Base-by-base conservation (phyloP, 2,888 invertebrate species). In the Leucania comma region DNA sequence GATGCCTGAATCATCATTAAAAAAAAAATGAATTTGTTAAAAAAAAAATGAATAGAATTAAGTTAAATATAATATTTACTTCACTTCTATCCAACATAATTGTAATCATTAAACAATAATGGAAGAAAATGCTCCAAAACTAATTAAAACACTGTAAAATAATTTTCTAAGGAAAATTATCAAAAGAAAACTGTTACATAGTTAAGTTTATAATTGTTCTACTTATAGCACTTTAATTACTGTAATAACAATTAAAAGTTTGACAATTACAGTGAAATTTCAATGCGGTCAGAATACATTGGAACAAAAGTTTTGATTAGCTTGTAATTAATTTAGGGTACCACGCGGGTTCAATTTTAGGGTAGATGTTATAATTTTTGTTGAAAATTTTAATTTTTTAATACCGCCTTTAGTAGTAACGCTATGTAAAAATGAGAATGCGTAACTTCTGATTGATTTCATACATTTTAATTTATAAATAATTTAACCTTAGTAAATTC, bases 191-290 rank as follows among this genome's bases (percentile, higher is more conserved):
- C 53, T 56, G 22, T 32, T 72, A 66, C 56, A 54, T n/a, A 65
- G 65, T 61, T 20, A 50, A 67, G 29, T 57, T 22, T 29, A 53
- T 64, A 78, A 84, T 72, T 72, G 62, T 48, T 42, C 2, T 57
- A 66, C 62, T 67, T 72, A 60, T 56, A 14, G 42, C 60, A 60
- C 59, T 73, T 77, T 79, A 81, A 84, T 84, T 77, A 72, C 65
- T 64, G 69, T 48, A 70, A 83, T 83, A 80, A 83, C 80, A 84
- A 84, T 83, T 80, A 80, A 77, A 82, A 83, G 74, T 83, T 83
- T 68, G 57, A 62, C 80, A 82, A 83, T 84, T 77, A 81, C 73
- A 72, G 54, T 57, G 60, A 71, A 79, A 70, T 82, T 83, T 75
- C 66, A 82, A 80, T 84, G 78, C 46, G 83, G 80, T 69, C 68